These are phyloP conservation scores for Conus canariensis DNA, from an alignment of 2,888 invertebrate species.

Conservation along the genomic window DNA sequence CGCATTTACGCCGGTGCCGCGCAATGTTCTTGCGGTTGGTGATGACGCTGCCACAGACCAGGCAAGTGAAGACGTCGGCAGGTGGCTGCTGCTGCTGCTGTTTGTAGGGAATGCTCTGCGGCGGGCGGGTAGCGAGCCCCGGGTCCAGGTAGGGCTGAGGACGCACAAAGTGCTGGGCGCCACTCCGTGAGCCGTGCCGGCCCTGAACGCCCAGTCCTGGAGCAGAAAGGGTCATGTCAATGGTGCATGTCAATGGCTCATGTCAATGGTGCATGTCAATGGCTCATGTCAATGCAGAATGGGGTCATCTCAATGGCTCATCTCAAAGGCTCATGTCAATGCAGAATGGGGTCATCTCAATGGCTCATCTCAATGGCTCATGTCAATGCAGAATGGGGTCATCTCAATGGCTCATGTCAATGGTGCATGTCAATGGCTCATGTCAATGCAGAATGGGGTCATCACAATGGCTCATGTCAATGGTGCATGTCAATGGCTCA, in stretches of 20 bases:
- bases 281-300: no score
- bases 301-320: no score
- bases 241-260: not conserved
- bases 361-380: no score
- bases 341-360: no score
- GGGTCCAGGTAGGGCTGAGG: not conserved
- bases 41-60: constrained; percentile 21
- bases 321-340: no score
- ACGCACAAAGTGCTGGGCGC: not conserved
- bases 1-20: constrained; percentile 50
- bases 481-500: no score
- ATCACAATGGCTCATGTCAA: no score
- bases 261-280: no score
- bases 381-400: no score
- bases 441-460: no score
- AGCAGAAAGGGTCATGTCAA: constrained; percentile 25
- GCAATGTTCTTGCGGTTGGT: constrained; percentile 38
- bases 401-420: no score
- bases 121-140: not conserved
- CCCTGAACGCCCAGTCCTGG: constrained; percentile 21
- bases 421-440: no score
- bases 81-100: not conserved
- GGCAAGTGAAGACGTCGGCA: constrained; percentile 24
- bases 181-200: not conserved
- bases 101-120: not conserved